Conservation (phyloP, 2,113 vertebrate genomes). For the Burhinus oedicnemus region DNA sequence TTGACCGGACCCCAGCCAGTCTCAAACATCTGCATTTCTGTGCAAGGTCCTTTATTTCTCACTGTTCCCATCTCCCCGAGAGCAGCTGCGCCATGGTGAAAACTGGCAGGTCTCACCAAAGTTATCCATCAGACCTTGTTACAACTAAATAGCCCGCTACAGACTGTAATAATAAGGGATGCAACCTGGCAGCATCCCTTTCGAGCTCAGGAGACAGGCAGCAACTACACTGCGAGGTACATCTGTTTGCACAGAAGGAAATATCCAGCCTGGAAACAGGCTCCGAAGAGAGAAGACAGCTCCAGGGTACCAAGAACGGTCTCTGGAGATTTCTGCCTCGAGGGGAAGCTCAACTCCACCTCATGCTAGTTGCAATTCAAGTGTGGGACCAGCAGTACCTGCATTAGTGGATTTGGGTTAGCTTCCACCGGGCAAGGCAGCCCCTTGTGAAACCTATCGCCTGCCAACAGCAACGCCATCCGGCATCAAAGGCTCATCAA, state of each 20-base stretch:
- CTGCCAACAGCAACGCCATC: background rate
- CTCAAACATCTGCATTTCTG: background rate
- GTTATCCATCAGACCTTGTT: background rate
- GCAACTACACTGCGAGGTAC: background rate
- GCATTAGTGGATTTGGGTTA: background rate
- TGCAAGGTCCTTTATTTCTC: background rate
- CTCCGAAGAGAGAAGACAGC: background rate
- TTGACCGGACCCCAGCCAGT: background rate
- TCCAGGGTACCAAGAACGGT: background rate
- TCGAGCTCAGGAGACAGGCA: background rate
- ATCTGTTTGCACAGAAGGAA: background rate
- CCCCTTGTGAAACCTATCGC: background rate
- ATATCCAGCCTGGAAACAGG: background rate
- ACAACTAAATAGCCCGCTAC: background rate
- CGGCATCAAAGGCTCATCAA: background rate
- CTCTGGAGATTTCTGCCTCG: background rate
- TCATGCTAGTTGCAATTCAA: background rate
- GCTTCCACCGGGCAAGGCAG: background rate
- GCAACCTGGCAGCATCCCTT: background rate
- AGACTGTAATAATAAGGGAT: background rate
- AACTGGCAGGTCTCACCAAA: background rate
- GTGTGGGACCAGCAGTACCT: background rate
- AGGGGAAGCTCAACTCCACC: background rate
- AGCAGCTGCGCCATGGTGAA: background rate
- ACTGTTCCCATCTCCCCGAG: fast-evolving